Percentiles rank a stretch among this genome's conserved stretches.
These are phyloP conservation scores for Brachystomella parvula DNA, from an alignment of 1,140 invertebrate species.

Conservation along the genomic window DNA sequence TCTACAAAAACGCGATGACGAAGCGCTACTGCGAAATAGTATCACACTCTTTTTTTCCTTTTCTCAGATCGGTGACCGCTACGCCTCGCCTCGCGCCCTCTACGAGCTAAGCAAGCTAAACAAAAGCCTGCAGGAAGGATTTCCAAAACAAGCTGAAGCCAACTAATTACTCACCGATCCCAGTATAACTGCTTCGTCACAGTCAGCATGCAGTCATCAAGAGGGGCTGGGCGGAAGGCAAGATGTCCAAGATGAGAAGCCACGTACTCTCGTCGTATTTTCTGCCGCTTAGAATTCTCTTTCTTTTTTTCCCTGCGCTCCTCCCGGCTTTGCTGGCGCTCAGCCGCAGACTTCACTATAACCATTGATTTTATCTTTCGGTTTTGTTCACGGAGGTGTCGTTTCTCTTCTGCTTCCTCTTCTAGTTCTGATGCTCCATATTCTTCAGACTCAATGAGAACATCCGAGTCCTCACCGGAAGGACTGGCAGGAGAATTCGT, in stretches of 20 bases:
- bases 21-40: no score
- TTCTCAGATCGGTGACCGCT: no score
- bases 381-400: neutral
- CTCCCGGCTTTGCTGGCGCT: neutral
- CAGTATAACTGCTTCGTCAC: neutral
- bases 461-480: neutral
- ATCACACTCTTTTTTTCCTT: no score
- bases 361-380: neutral
- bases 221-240: neutral
- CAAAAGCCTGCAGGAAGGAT: no score
- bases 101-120: no score
- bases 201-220: neutral
- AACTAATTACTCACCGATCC: no score
- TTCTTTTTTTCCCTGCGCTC: neutral
- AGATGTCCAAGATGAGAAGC: neutral
- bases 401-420: neutral
- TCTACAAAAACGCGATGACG: no score
- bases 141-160: no score
- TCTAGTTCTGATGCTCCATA: neutral
- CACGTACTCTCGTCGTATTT: neutral
- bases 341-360: neutral
- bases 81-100: no score
- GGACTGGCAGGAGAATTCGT: constrained; percentile 2
- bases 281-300: neutral
- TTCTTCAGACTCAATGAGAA: neutral